Evolutionary conservation across 2,797 vertebrate species (phyloP), one percentile per base, ranked within the genome.

Genomic region (Onychomys torridus): DNA sequence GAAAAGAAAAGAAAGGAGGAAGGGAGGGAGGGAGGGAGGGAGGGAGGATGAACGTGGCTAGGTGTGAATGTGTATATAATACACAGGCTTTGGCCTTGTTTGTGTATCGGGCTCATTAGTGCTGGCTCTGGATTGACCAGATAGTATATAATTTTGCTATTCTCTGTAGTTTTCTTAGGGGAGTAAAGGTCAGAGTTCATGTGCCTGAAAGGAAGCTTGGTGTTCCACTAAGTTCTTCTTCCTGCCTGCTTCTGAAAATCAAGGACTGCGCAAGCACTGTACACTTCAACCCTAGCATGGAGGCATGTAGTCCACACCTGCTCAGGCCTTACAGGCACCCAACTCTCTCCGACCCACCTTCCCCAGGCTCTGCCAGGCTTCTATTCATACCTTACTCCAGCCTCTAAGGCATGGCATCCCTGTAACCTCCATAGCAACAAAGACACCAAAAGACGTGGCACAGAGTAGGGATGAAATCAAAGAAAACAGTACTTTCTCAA

Each of bases 361-460:
- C 23, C 83, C 57, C 11, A 8, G 40, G 43, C 29, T 71, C 59
- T 34, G 19, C 46, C 37, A 6, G 40, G 34, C 32, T 91, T 65
- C 49, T 12, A 13, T 71, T 11, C 73, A 52, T 86, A n/a, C 16
- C 81, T 29, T 29, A 25, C 43, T 61, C 67, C 77, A 29, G 3
- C 17, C 27, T 19, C 32, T 0, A 9, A 59, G 16, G 55, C 32
- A 57, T 0, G 0, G 8, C 17, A 29, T 13, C 19, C 49, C 57
- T 13, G 19, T n/a, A 34, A 40, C 19, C 82, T 25, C 71, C 23
- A 63, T 40, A 90, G 87, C 43, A 75, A n/a, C 14, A 6, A 27
- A 52, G 23, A 84, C 52, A 63, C 19, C 75, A 57, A 55, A 65
- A 43, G 57, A 16, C 34, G 49, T 37, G 34, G 5, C 14, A 11